These are phyloP conservation scores for Chamaetylas fuelleborni DNA, from an alignment of 2,113 vertebrate species.

Conservation along the genomic window DNA sequence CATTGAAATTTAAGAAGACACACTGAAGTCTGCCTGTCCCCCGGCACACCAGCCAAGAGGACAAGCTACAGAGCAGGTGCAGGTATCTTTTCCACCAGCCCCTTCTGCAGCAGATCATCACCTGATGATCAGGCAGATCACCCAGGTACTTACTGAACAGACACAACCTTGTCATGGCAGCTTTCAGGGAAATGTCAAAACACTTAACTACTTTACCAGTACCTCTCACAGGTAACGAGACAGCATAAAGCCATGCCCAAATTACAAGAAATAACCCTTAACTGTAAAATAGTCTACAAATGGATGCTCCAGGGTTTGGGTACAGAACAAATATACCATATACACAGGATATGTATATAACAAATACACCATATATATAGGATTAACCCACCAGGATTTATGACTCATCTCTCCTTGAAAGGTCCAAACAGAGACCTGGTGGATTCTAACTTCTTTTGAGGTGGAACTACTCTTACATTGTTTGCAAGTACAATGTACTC, in stretches of 20 bases:
- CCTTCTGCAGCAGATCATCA: background rate
- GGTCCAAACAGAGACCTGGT: background rate
- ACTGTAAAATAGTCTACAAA: background rate
- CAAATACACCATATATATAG: background rate
- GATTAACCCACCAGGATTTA: background rate
- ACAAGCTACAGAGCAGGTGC: background rate
- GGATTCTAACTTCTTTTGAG: background rate
- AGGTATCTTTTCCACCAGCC: background rate
- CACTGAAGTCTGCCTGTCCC: background rate
- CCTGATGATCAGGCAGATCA: background rate
- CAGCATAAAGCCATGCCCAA: background rate
- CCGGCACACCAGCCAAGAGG: background rate
- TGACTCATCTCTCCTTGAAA: background rate
- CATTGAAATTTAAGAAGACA: background rate
- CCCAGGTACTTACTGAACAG: rapidly evolving
- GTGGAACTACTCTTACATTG: background rate
- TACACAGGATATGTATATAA: background rate
- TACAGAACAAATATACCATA: background rate
- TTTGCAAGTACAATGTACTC: no score
- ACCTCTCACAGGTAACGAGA: background rate
- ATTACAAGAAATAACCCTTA: background rate
- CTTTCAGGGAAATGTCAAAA: background rate
- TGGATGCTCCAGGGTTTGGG: background rate
- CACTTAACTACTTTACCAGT: background rate
- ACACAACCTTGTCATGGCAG: background rate